Base-by-base conservation (phyloP, 2,797 vertebrate species). In the Salmo trutta region DNA sequence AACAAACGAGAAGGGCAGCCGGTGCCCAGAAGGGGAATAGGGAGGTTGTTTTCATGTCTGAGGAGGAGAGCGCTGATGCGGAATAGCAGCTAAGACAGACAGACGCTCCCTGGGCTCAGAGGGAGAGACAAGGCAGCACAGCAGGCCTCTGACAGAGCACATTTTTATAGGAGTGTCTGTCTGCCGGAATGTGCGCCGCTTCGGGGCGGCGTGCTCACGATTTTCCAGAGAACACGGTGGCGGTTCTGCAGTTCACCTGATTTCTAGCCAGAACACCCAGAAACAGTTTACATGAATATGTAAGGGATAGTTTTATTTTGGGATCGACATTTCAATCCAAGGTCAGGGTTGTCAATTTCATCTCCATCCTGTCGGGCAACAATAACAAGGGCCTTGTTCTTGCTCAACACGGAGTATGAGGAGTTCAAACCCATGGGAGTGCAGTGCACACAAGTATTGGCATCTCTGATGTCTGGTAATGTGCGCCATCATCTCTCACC, bases 111-210 rank as follows among this genome's bases (percentile, higher is more conserved):
- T 21, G 69, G 14, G 62, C 75, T 17, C 47, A 53, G 77, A 83
- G 84, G 77, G 77, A 85, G 84, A 71, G 54, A 51, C 74, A 83
- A 83, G 85, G 65, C 2, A 41, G 75, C 78, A 81, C 84, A 84
- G 81, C 73, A 80, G 86, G 86, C 87, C 88, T 88, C 82, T 85
- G 89, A 91, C 88, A 77, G 84, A 88, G 90, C 89, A 88, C 66
- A 85, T 88, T 93, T 74, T 89, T 77, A 86, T 88, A 78, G 88
- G 88, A 92, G 91, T 84, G 90, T 89, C 88, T 78, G 88, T 87
- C 84, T 90, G 84, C 77, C 79, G 89, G 91, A 92, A 94, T 93
- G 88, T 82, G 78, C 59, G 68, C 80, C 41, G 82, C 87, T 89
- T 79, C 74, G 6, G 6, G 87, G 86, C 86, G 66, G 79, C 80